Percentiles rank a stretch among this genome's conserved stretches.
phyloP scores from a whole-genome alignment of 1,140 invertebrate genomes.

The Aphaenogaster floridana region DNA sequence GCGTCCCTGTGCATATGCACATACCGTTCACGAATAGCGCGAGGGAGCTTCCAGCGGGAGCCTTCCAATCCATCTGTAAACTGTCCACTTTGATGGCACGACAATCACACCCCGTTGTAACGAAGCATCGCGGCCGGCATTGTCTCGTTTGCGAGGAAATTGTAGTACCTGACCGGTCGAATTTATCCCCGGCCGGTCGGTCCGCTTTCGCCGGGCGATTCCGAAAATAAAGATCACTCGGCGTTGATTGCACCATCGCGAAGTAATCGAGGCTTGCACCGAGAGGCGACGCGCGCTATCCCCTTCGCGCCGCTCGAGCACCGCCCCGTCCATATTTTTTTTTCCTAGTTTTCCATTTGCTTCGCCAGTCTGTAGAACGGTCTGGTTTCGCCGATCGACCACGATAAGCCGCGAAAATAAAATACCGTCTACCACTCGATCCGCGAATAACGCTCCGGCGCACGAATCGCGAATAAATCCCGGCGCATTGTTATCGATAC shows the following conservation, averaged over 20 bases:
- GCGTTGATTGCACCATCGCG: conserved; percentile 82
- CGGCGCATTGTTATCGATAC: conserved; percentile 53
- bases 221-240: conserved; percentile 84
- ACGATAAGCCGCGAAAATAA: conserved; percentile 66
- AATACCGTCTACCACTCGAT: conserved; percentile 40
- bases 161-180: conserved; percentile 79
- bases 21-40: conserved; percentile 63
- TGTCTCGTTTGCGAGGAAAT: conserved; percentile 83
- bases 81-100: conserved; percentile 86
- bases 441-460: conserved; percentile 31
- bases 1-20: conserved; percentile 64
- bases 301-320: neutral
- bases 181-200: conserved; percentile 75
- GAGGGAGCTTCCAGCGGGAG: conserved; percentile 61
- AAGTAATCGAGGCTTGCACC: conserved; percentile 72
- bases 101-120: conserved; percentile 85
- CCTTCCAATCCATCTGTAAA: conserved; percentile 85
- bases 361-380: conserved; percentile 9
- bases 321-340: neutral
- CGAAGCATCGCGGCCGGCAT: conserved; percentile 80
- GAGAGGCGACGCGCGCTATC: conserved; percentile 55
- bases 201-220: conserved; percentile 48
- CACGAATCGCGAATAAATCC: conserved; percentile 63
- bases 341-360: conserved; percentile 57
- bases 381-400: conserved; percentile 61